Percentiles rank a stretch among this genome's conserved stretches.
These are phyloP conservation scores for Chauna torquata DNA, from an alignment of 2,113 vertebrate species.

Conservation along the genomic window DNA sequence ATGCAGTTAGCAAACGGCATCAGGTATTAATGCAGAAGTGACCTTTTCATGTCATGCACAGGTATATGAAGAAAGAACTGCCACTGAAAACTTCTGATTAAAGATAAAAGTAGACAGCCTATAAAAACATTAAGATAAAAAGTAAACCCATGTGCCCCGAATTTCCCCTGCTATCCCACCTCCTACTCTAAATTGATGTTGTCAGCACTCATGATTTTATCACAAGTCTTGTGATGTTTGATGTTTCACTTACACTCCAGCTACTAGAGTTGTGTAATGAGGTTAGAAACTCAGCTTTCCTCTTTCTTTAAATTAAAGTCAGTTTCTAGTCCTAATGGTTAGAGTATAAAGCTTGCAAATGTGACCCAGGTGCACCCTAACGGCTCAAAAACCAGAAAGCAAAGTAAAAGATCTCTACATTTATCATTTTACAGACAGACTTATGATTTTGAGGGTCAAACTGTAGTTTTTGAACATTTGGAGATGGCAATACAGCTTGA, in stretches of 20 bases:
- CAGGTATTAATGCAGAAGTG: slow-evolving; percentile 36
- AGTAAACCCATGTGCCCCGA: slow-evolving; percentile 58
- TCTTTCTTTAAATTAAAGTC: slow-evolving; percentile 57
- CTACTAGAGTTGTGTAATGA: slow-evolving; percentile 60
- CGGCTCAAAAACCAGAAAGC: slow-evolving; percentile 34
- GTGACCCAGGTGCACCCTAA: slow-evolving; percentile 52
- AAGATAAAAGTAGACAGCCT: slow-evolving; percentile 56
- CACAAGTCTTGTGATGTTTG: slow-evolving; percentile 64
- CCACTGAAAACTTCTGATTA: slow-evolving; percentile 56
- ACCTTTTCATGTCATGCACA: slow-evolving; percentile 51
- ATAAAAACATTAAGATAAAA: slow-evolving; percentile 65
- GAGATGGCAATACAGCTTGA: not conserved
- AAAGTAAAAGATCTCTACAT: slow-evolving; percentile 20
- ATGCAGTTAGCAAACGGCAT: slow-evolving; percentile 25
- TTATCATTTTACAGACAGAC: not conserved
- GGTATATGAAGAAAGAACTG: slow-evolving; percentile 18
- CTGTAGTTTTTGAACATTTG: slow-evolving; percentile 33
- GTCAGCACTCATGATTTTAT: slow-evolving; percentile 68
- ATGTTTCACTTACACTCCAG: slow-evolving; percentile 60
- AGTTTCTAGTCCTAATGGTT: slow-evolving; percentile 53
- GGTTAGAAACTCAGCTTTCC: slow-evolving; percentile 60
- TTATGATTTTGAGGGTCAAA: slow-evolving; percentile 51
- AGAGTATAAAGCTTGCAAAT: slow-evolving; percentile 58
- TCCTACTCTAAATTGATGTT: slow-evolving; percentile 68
- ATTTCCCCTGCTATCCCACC: slow-evolving; percentile 59